Percentiles rank a stretch among this genome's conserved stretches.
These are phyloP conservation scores for Gadopsis bispinosus DNA, from an alignment of 2,797 vertebrate species.

Conservation along the genomic window DNA sequence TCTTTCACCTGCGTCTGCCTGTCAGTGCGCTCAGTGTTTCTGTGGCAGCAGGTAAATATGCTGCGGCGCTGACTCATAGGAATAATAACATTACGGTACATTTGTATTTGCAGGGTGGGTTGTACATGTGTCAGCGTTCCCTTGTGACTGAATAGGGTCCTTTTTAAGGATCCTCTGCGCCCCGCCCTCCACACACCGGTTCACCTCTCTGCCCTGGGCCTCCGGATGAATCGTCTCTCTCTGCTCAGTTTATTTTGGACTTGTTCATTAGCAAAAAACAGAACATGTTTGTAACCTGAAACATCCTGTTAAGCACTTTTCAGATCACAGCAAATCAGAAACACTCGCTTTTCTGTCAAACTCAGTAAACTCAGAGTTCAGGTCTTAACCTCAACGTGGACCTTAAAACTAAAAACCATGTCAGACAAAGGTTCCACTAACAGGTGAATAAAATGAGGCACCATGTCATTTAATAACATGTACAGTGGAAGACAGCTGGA, in stretches of 20 bases:
- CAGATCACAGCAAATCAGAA: not conserved
- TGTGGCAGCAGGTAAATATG: constrained; percentile 59
- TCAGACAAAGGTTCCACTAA: not conserved
- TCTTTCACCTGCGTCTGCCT: constrained; percentile 53
- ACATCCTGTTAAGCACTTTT: constrained; percentile 3
- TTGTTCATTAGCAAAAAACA: constrained; percentile 12
- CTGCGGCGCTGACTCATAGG: constrained; percentile 64
- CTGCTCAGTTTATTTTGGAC: constrained; percentile 25
- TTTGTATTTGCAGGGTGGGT: constrained; percentile 77
- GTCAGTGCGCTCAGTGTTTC: constrained; percentile 64
- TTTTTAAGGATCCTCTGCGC: constrained; percentile 36
- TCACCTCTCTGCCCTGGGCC: constrained; percentile 19
- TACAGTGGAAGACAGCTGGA: not conserved
- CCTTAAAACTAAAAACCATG: not conserved
- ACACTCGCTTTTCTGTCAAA: not conserved
- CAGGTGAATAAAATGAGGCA: not conserved
- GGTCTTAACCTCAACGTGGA: not conserved
- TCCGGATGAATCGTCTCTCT: constrained; percentile 30
- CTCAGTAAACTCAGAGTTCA: not conserved
- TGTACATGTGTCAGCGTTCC: constrained; percentile 42
- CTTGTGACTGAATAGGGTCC: constrained; percentile 52
- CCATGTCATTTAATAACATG: not conserved
- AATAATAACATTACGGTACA: constrained; percentile 68
- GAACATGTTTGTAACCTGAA: not conserved
- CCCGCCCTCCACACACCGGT: constrained; percentile 29